phyloP scores from a whole-genome alignment of 2,888 invertebrate species.

The Drosophila meridionalis region DNA sequence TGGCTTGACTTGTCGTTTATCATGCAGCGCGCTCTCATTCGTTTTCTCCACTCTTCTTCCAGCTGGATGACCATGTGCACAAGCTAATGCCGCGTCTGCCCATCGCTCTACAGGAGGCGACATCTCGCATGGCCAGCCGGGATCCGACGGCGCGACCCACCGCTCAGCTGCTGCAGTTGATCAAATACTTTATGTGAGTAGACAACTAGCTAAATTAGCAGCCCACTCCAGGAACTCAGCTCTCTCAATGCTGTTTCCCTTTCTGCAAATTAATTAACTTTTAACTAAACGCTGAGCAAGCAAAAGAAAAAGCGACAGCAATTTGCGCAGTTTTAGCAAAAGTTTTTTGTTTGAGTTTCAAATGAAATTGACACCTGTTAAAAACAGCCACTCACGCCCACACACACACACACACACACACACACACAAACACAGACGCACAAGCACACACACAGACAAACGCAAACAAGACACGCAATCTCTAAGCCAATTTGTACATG shows the following conservation, averaged over 20 bases:
- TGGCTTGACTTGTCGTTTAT: slow-evolving; percentile 12
- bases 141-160: slow-evolving; percentile 95
- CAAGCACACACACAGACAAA: neutral
- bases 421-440: slow-evolving; percentile 2
- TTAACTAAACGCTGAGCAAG: slow-evolving; percentile 55
- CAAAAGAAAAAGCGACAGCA: slow-evolving; percentile 53
- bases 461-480: slow-evolving; percentile 53
- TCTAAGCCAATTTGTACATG: slow-evolving; percentile 77
- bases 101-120: slow-evolving; percentile 94
- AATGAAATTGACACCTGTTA: slow-evolving; percentile 80
- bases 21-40: slow-evolving; percentile 1
- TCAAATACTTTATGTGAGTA: slow-evolving; percentile 95
- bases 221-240: neutral
- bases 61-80: slow-evolving; percentile 94
- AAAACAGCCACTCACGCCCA: slow-evolving; percentile 40
- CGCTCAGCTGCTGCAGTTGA: slow-evolving; percentile 94
- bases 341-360: slow-evolving; percentile 73
- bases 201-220: slow-evolving; percentile 17
- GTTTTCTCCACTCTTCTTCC: neutral
- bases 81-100: slow-evolving; percentile 92
- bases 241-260: neutral
- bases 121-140: slow-evolving; percentile 91
- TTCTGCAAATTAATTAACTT: slow-evolving; percentile 74
- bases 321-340: slow-evolving; percentile 69
- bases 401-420: slow-evolving; percentile 4